Conservation (phyloP, 2,113 vertebrate species). For the Odocoileus virginianus region DNA sequence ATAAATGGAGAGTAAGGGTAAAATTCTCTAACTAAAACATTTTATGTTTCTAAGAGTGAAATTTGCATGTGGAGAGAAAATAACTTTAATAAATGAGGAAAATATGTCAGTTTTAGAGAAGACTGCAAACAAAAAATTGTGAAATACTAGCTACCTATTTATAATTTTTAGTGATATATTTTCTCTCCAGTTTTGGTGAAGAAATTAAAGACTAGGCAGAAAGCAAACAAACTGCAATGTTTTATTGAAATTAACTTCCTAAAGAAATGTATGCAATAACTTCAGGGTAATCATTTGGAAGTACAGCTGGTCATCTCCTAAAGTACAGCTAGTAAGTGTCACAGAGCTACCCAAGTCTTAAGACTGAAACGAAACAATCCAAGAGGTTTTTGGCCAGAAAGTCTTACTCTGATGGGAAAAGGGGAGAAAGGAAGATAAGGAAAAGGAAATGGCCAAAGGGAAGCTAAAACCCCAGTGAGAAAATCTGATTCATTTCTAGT, state of each 20-base stretch:
- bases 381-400: neutral
- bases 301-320: neutral
- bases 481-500: neutral
- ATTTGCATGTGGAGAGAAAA: slow-evolving; percentile 2
- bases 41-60: slow-evolving; percentile 42
- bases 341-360: neutral
- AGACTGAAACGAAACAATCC: neutral
- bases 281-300: neutral
- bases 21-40: slow-evolving; percentile 13
- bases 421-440: neutral
- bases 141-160: neutral
- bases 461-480: neutral
- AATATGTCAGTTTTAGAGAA: neutral
- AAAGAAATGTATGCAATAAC: neutral
- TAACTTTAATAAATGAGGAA: slow-evolving; percentile 9
- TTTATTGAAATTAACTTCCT: neutral
- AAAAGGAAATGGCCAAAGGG: neutral
- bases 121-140: neutral
- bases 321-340: neutral
- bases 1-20: neutral
- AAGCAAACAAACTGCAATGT: neutral
- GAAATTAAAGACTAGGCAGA: neutral
- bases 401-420: neutral
- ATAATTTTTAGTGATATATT: neutral
- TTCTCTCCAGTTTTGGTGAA: neutral